Evolutionary conservation across 2,113 vertebrate genomes (phyloP), one percentile per base, ranked within the genome.

Genomic region (Dasyurus viverrinus): DNA sequence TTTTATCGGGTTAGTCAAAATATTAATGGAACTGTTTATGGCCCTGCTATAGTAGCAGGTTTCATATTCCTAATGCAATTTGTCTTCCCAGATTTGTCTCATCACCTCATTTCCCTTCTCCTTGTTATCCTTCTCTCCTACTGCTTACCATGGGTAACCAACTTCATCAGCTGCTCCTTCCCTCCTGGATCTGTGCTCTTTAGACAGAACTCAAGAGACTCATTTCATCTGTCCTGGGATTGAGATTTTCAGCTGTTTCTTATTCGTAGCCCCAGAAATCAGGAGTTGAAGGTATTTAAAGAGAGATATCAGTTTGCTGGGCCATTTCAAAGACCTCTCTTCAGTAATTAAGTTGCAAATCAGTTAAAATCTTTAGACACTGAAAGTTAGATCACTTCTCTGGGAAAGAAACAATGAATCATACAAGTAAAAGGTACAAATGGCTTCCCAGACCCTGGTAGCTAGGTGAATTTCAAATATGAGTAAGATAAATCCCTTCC

Each of bases 1-100:
- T 97, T 97, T 91, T 92, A 90, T 96, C 30, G 4, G 12, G 57
- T 97, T 97, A 97, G 93, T 96, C 19, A 96, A 97, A 96, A 95
- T 96, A 93, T 94, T 97, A 98, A 97, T 96, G 60, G 50, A 93
- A 68, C 5, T 93, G 24, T 95, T 98, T 95, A 90, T 95, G 2
- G 0, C 52, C 96, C 90, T 95, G 25, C 2, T 97, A 94, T 24
- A 26, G 94, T 93, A 91, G 42, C 91, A 89, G 54, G 25, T 42
- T 95, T 97, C 89, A 89, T 12, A 52, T 48, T 76, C 19, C 22
- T 94, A 55, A 60, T 90, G 76, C 48, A 91, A 0, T 26, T 93
- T 57, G 91, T 96, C 52, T 5, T 0, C 1, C 27, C 10, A 14
- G 22, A 52, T 94, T 91, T 95, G 1, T 95, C 52, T 93, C 23